Base-by-base conservation (phyloP, 2,113 vertebrate genomes). In the Lepisosteus osseus region DNA sequence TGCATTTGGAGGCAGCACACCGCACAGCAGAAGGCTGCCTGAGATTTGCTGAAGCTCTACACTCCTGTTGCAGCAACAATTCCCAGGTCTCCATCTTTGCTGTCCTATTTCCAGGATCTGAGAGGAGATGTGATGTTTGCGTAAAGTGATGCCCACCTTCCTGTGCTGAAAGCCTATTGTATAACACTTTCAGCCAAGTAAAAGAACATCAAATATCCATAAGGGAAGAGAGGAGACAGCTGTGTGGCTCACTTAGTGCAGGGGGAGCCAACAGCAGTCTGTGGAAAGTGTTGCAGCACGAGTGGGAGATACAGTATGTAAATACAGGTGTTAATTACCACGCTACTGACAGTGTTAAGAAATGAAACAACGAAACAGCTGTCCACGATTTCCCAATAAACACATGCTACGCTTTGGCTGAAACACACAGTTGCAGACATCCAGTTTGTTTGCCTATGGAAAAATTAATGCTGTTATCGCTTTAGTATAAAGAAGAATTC, bases 241-340 rank as follows among this genome's bases (percentile, higher is more conserved):
- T 86, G 80, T 70, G 69, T 71, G 69, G 79, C 74, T 63, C 83
- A 29, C 77, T 79, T 69, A 67, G 67, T 79, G 75, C 74, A 61
- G 67, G 67, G 78, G 77, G 64, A 80, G 66, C 82, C 80, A 78
- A 85, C 82, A 86, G 77, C 79, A 69, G 78, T 77, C 76, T 81
- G 78, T 83, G 79, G 29, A 83, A 85, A 84, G 75, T 73, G 82
- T 85, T 82, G 80, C 76, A 72, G 77, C 74, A 79, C 76, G 75
- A 70, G 72, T 77, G 80, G 70, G 75, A 70, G 75, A 77, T 77
- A 85, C 84, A 86, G 81, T 81, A 83, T 83, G 82, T 87, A 29
- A 29, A 29, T 29, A 80, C 84, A 87, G 86, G 86, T 88, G 85
- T 73, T 84, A 84, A 86, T 78, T 79, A 71, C 76, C 76, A 74